Percentiles rank a stretch among this genome's conserved stretches.
These are phyloP conservation scores for Lutraria rhynchaena DNA, from an alignment of 1,140 invertebrate genomes.

Conservation along the genomic window DNA sequence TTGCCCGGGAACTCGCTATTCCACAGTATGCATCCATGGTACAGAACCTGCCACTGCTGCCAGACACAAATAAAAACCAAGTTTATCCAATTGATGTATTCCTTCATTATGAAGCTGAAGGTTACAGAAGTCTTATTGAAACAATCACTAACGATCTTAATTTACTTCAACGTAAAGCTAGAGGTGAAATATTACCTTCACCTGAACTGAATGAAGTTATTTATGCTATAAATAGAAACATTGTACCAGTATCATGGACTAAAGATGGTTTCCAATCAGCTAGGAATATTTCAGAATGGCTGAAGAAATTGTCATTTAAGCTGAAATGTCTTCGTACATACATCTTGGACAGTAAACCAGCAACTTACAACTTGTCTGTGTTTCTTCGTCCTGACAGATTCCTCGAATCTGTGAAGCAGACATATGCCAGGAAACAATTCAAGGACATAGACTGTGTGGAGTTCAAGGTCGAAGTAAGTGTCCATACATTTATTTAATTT, in stretches of 20 bases:
- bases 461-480: conserved; percentile 74
- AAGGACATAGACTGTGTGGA: conserved; percentile 74
- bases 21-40: conserved; percentile 62
- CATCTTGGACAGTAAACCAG: conserved; percentile 51
- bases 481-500: no score
- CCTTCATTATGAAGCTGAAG: conserved; percentile 73
- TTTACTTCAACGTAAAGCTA: conserved; percentile 63
- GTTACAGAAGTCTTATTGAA: conserved; percentile 67
- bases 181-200: conserved; percentile 68
- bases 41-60: conserved; percentile 69
- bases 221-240: conserved; percentile 67
- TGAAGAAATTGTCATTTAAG: conserved; percentile 62
- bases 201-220: conserved; percentile 62
- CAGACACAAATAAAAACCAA: conserved; percentile 69
- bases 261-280: conserved; percentile 68
- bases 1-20: conserved; percentile 60
- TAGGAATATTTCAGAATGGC: conserved; percentile 68
- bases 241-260: conserved; percentile 73
- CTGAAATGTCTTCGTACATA: conserved; percentile 65
- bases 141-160: conserved; percentile 68
- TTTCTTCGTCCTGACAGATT: conserved; percentile 78
- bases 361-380: conserved; percentile 69
- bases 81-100: conserved; percentile 76
- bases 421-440: conserved; percentile 75
- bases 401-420: conserved; percentile 75